phyloP scores from a whole-genome alignment of 2,113 vertebrate species.

The Nicator chloris region DNA sequence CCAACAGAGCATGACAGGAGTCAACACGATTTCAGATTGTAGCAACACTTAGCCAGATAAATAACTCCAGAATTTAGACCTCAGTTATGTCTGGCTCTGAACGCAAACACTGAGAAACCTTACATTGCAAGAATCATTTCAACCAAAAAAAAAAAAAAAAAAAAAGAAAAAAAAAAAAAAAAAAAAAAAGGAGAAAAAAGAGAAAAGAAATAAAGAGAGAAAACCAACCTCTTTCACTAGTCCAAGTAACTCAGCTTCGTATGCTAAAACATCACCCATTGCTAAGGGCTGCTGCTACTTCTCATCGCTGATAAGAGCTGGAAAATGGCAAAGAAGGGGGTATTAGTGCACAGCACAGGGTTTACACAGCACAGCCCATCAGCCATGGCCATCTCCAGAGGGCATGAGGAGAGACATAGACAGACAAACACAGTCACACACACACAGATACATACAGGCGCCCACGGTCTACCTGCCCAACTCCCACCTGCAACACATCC shows the following conservation, averaged over 20 bases:
- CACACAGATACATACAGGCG: background rate
- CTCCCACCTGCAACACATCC: background rate
- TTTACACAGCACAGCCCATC: background rate
- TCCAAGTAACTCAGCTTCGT: conserved; percentile 86
- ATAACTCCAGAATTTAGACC: background rate
- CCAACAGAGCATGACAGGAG: background rate
- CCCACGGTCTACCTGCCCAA: too few relatives aligned
- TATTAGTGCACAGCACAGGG: background rate
- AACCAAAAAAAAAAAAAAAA: accelerated
- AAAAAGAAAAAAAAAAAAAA: too few relatives aligned
- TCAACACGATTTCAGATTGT: background rate
- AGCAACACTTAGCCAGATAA: background rate
- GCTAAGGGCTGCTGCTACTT: background rate
- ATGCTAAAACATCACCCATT: conserved; percentile 88
- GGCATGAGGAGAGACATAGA: background rate
- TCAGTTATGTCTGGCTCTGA: background rate
- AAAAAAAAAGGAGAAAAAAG: background rate
- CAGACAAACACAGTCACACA: background rate
- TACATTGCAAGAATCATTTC: background rate
- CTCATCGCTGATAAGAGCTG: background rate
- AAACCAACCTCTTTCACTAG: conserved; percentile 87
- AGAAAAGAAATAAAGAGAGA: accelerated
- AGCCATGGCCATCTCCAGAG: background rate
- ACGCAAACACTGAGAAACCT: background rate
- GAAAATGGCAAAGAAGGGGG: background rate